Evolutionary conservation across 92 coral and sea anemone species (phyloP).

Genomic region (Hydrozoanthus gracilis): DNA sequence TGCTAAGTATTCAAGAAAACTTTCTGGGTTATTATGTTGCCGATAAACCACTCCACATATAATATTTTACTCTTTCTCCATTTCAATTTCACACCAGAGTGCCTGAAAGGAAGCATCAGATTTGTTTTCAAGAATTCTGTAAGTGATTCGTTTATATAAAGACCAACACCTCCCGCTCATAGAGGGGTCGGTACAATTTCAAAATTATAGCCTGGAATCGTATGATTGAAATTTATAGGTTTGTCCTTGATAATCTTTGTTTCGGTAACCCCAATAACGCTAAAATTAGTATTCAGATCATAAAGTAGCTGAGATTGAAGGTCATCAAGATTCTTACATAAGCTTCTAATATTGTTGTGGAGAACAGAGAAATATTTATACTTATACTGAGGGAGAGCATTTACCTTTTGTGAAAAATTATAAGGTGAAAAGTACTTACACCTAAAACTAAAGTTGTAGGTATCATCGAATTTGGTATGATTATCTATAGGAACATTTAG

Average conservation of each 20-base stretch:
- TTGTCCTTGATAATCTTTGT: constrained; percentile 7
- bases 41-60: no score
- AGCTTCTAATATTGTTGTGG: constrained; percentile 28
- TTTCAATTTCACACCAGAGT: background rate
- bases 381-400: background rate
- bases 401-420: background rate
- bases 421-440: constrained; percentile 22
- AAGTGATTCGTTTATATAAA: background rate
- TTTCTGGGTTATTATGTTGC: constrained; percentile 17
- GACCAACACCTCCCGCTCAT: constrained; percentile 21
- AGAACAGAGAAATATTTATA: background rate
- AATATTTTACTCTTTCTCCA: background rate
- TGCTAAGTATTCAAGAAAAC: constrained; percentile 16
- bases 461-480: background rate
- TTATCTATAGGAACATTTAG: background rate
- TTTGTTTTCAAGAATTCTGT: constrained; percentile 1
- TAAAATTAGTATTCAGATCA: constrained; percentile 29
- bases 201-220: constrained; percentile 11
- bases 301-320: constrained; percentile 31
- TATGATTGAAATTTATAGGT: background rate
- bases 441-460: background rate
- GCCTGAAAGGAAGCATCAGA: background rate
- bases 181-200: constrained; percentile 30
- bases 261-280: constrained; percentile 37
- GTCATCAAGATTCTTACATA: constrained; percentile 23